These are phyloP conservation scores for Laothoe populi DNA, from an alignment of 2,888 invertebrate genomes.

Conservation along the genomic window DNA sequence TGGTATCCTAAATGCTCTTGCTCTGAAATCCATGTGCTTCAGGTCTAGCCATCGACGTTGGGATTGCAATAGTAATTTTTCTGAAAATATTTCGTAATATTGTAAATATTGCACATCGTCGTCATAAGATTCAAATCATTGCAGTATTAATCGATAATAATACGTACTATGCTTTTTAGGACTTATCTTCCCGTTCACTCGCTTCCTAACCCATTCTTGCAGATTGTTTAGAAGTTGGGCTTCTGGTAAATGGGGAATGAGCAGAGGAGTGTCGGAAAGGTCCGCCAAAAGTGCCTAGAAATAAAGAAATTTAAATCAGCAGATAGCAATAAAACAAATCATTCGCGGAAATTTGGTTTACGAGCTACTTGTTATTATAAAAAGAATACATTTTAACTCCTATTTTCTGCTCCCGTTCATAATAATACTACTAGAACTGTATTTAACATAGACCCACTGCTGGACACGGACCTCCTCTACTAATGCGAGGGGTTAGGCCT, in stretches of 20 bases:
- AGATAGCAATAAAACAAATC: background rate
- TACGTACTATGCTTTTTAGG: slow-evolving; percentile 58
- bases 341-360: too few relatives aligned
- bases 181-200: slow-evolving; percentile 62
- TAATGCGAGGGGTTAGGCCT: too few relatives aligned
- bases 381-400: too few relatives aligned
- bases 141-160: background rate
- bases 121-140: background rate
- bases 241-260: slow-evolving; percentile 74
- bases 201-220: slow-evolving; percentile 67
- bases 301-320: background rate
- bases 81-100: slow-evolving; percentile 86
- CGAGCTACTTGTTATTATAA: too few relatives aligned
- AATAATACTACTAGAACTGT: too few relatives aligned
- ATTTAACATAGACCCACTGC: too few relatives aligned
- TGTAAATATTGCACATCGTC: background rate
- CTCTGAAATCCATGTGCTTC: slow-evolving; percentile 69
- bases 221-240: slow-evolving; percentile 66
- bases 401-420: too few relatives aligned
- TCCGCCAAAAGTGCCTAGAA: slow-evolving; percentile 72
- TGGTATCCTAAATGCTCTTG: slow-evolving; percentile 65
- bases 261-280: slow-evolving; percentile 61
- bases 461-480: too few relatives aligned
- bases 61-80: slow-evolving; percentile 93
- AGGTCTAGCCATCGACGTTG: slow-evolving; percentile 88